These are phyloP conservation scores for Megaceryle maxima DNA, from an alignment of 2,113 vertebrate genomes.

Conservation along the genomic window DNA sequence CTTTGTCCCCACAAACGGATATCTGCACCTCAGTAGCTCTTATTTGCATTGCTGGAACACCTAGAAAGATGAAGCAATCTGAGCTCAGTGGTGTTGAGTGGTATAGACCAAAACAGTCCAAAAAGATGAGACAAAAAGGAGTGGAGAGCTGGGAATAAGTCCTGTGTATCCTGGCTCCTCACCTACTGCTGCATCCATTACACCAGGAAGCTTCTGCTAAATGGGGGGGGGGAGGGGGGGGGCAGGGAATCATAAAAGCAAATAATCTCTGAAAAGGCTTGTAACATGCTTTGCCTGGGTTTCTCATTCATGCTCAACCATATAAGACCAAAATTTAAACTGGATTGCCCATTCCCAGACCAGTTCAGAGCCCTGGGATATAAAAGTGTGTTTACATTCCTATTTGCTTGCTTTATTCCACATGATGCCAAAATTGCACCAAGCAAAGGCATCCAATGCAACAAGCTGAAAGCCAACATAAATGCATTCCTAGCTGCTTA, in stretches of 20 bases:
- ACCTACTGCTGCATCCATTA: fast-evolving
- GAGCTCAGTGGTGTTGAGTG: not conserved
- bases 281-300: not conserved
- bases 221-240: too few species aligned
- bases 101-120: not conserved
- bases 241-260: not conserved
- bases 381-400: conserved; percentile 9
- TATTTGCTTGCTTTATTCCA: not conserved
- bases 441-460: not conserved
- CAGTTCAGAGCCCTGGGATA: not conserved
- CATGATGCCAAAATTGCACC: not conserved
- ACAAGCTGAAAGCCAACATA: not conserved
- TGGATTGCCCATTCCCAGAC: not conserved
- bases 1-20: conserved; percentile 4
- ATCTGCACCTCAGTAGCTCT: not conserved
- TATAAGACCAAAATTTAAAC: conserved; percentile 40
- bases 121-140: not conserved
- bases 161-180: not conserved
- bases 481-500: conserved; percentile 30
- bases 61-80: conserved; percentile 15
- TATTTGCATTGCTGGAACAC: conserved; percentile 31
- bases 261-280: not conserved
- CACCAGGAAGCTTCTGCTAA: not conserved
- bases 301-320: not conserved
- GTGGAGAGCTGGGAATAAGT: not conserved